Percentiles rank a stretch among this genome's conserved stretches.
These are phyloP conservation scores for Horisme vitalbata DNA, from an alignment of 2,888 invertebrate species.

Conservation along the genomic window DNA sequence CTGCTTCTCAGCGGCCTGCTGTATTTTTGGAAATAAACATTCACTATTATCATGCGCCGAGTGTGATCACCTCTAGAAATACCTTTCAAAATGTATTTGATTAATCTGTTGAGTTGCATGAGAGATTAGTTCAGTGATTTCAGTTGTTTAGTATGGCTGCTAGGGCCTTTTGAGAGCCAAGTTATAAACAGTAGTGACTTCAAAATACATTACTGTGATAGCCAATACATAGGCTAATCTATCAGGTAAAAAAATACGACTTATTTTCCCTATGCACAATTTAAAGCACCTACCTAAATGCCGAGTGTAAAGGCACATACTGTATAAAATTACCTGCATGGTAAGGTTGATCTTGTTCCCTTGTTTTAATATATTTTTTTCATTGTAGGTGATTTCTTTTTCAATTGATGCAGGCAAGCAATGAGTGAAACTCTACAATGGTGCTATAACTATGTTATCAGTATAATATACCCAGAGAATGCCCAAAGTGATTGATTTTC, in stretches of 20 bases:
- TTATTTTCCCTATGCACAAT: no score
- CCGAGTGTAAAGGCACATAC: no score
- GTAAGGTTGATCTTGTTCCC: slow-evolving; percentile 1
- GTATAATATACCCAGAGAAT: slow-evolving; percentile 42
- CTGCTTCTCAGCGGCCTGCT: slow-evolving; percentile 33
- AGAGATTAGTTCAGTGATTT: no score
- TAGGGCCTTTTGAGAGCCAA: no score
- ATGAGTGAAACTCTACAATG: slow-evolving; percentile 58
- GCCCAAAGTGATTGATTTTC: slow-evolving; percentile 57
- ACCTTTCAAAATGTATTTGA: background rate
- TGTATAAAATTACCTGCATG: background rate
- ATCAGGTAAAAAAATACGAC: no score
- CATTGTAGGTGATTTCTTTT: slow-evolving; percentile 47
- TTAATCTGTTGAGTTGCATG: background rate
- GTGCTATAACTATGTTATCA: slow-evolving; percentile 52
- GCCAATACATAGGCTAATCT: no score
- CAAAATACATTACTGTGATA: background rate
- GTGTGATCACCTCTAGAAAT: slow-evolving; percentile 6
- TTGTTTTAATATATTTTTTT: slow-evolving; percentile 32
- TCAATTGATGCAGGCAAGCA: slow-evolving; percentile 42
- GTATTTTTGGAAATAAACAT: slow-evolving; percentile 3
- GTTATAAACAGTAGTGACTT: no score
- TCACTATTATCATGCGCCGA: slow-evolving; percentile 5
- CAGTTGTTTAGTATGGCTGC: no score
- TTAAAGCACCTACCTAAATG: no score